These are phyloP conservation scores for Orchesellides sinensis DNA, from an alignment of 2,888 invertebrate species.

Conservation along the genomic window DNA sequence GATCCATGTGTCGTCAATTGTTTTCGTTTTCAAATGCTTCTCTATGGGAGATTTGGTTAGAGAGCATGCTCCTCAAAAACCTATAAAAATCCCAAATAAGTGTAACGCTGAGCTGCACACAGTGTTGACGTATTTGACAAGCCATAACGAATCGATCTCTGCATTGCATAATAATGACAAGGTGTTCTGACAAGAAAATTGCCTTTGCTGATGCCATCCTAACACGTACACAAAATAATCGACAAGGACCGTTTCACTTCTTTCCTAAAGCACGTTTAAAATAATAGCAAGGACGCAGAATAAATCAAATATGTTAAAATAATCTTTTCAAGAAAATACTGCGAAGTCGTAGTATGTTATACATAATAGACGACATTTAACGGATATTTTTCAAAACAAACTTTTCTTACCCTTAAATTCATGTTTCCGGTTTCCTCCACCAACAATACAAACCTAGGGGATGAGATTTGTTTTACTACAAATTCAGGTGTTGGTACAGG, in stretches of 20 bases:
- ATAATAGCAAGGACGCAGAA: background rate
- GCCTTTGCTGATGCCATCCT: background rate
- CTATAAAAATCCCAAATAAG: too few relatives aligned
- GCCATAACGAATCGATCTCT: slow-evolving; percentile 68
- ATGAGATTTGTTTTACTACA: slow-evolving; percentile 73
- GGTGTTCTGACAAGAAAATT: slow-evolving; percentile 32
- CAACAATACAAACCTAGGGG: slow-evolving; percentile 73
- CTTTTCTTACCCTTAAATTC: slow-evolving; percentile 74
- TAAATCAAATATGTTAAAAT: background rate
- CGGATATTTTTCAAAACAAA: slow-evolving; percentile 1
- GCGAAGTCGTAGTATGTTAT: too few relatives aligned
- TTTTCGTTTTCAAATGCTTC: background rate
- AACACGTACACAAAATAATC: background rate
- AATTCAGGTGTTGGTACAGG: slow-evolving; percentile 73
- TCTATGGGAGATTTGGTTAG: background rate
- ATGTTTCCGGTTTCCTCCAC: slow-evolving; percentile 75
- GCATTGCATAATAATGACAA: slow-evolving; percentile 50
- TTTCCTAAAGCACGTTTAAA: background rate
- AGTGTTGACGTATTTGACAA: slow-evolving; percentile 57
- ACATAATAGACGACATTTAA: too few relatives aligned
- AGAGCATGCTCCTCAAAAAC: background rate
- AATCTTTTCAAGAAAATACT: background rate
- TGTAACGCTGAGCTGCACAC: too few relatives aligned
- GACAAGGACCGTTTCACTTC: background rate
- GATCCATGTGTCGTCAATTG: background rate